A percentile compares a stretch with the other conserved stretches of the same genome.
These are phyloP conservation scores for Motacilla alba DNA, from an alignment of 2,113 vertebrate species.

Conservation along the genomic window DNA sequence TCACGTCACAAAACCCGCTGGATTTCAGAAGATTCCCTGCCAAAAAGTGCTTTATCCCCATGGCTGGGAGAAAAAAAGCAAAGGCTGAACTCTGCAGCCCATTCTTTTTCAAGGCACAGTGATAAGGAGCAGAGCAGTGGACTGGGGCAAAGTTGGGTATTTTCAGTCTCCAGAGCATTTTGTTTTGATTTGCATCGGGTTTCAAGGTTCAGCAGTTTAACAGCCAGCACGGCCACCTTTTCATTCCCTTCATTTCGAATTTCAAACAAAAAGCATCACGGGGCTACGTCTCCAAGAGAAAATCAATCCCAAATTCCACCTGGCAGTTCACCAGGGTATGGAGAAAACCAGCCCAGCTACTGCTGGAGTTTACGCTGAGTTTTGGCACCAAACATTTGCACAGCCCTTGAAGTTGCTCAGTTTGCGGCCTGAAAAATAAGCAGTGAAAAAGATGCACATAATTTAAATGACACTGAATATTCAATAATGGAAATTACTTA, in stretches of 20 bases:
- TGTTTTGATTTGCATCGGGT: not conserved
- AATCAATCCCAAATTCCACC: conserved; percentile 23
- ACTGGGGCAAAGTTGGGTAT: not conserved
- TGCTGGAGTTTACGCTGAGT: not conserved
- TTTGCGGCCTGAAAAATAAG: not conserved
- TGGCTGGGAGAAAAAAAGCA: not conserved
- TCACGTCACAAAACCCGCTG: not conserved
- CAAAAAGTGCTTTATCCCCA: not conserved
- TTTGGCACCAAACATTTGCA: not conserved
- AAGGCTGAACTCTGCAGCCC: not conserved
- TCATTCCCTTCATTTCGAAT: not conserved
- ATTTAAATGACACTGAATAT: conserved; percentile 47
- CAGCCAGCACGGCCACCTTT: not conserved
- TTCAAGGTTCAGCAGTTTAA: conserved; percentile 20
- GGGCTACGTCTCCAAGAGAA: not conserved
- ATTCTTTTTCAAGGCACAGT: not conserved
- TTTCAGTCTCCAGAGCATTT: not conserved
- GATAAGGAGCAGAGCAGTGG: not conserved
- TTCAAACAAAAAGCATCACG: not conserved
- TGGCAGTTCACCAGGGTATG: not conserved
- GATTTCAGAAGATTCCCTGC: not conserved
- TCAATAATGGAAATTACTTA: conserved; percentile 30
- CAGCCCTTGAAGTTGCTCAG: not conserved
- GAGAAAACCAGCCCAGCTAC: not conserved
- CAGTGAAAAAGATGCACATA: not conserved